A percentile compares a stretch with the other conserved stretches of the same genome.
phyloP scores from a whole-genome alignment of 2,113 vertebrate species.

The Sphaerodactylus townsendi region DNA sequence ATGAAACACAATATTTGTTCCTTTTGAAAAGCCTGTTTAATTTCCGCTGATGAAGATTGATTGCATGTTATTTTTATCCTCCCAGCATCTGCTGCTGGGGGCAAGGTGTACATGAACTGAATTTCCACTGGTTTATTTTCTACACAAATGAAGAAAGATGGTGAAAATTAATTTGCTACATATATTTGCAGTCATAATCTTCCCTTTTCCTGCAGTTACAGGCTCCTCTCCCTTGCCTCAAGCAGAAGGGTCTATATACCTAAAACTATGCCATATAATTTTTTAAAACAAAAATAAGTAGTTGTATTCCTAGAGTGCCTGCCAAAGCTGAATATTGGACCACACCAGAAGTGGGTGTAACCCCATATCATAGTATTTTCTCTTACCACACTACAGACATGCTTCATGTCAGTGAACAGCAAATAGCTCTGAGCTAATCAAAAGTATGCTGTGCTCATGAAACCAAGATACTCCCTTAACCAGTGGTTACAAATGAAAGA shows the following conservation, averaged over 20 bases:
- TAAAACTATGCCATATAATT: slow-evolving; percentile 21
- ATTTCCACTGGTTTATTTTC: neutral
- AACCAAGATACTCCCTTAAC: slow-evolving; percentile 5
- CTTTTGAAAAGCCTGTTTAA: neutral
- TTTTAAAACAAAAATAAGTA: neutral
- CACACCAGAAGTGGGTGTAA: slow-evolving; percentile 49
- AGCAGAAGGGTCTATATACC: slow-evolving; percentile 43
- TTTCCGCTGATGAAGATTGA: neutral
- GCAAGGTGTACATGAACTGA: rapidly evolving
- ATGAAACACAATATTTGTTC: neutral
- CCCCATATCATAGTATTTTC: slow-evolving; percentile 8
- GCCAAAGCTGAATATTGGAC: slow-evolving; percentile 54
- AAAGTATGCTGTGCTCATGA: neutral
- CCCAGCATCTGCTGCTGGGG: rapidly evolving
- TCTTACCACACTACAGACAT: slow-evolving; percentile 21
- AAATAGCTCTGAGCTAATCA: slow-evolving; percentile 27
- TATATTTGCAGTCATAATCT: neutral
- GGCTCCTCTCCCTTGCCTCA: slow-evolving; percentile 32
- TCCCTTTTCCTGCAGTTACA: slow-evolving; percentile 6
- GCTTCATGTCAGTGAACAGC: slow-evolving; percentile 30
- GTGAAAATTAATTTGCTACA: neutral
- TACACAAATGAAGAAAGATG: neutral
- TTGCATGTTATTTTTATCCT: neutral
- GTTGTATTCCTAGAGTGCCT: slow-evolving; percentile 41
- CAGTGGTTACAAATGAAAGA: neutral